phyloP scores from a whole-genome alignment of 1,140 invertebrate genomes.

The Galleria mellonella region DNA sequence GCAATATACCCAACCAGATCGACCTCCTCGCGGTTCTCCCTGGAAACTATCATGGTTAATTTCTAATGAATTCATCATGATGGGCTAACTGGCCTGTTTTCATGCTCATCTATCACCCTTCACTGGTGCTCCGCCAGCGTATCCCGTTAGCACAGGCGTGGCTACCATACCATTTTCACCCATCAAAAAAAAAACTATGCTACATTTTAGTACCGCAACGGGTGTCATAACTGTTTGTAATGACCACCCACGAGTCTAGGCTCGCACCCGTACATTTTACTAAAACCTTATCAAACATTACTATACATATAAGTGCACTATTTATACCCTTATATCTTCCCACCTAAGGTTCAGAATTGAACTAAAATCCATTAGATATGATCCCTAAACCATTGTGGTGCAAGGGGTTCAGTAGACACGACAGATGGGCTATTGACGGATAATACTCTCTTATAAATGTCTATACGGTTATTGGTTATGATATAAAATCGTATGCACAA shows the following conservation, averaged over 20 bases:
- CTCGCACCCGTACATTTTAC: conserved; percentile 36
- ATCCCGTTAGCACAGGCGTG: too few species aligned
- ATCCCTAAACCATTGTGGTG: not conserved
- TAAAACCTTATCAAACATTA: conserved; percentile 18
- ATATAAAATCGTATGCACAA: conserved; percentile 24
- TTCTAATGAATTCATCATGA: too few species aligned
- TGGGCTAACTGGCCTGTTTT: too few species aligned
- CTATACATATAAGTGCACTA: not conserved
- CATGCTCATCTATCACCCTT: too few species aligned
- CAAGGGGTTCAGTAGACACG: conserved; percentile 13
- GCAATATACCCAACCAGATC: too few species aligned
- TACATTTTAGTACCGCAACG: conserved; percentile 40
- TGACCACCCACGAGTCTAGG: conserved; percentile 51
- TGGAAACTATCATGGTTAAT: too few species aligned
- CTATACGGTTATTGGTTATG: conserved; percentile 30
- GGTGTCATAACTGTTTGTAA: conserved; percentile 47
- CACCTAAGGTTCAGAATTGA: conserved; percentile 16
- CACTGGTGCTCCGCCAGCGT: too few species aligned
- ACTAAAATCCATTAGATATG: not conserved
- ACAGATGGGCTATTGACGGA: conserved; percentile 52
- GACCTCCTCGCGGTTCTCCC: too few species aligned
- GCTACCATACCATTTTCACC: too few species aligned
- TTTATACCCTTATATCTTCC: conserved; percentile 4
- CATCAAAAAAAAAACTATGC: too few species aligned
- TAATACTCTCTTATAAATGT: conserved; percentile 36